Evolutionary conservation across 1,140 invertebrate genomes (phyloP).

Genomic region (Rhopalosiphum maidis): DNA sequence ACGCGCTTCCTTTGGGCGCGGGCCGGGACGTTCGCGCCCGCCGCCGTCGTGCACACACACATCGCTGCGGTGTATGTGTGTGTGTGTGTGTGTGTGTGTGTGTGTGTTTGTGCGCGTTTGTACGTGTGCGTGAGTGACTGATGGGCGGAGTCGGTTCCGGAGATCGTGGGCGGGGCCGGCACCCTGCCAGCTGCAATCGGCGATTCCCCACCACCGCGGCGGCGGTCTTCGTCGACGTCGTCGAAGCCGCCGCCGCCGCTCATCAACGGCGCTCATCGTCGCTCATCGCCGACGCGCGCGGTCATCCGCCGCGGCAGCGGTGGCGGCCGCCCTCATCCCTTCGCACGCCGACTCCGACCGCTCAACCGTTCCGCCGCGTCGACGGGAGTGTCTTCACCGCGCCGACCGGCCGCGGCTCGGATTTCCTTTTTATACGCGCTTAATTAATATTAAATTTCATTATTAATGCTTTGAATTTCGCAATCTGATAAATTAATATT

Average conservation of each 20-base stretch:
- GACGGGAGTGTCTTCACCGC: not conserved
- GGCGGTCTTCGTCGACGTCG: not conserved
- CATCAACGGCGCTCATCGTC: conserved; percentile 36
- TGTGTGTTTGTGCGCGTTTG: not conserved
- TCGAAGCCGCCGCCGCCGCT: not conserved
- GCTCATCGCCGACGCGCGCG: conserved; percentile 47
- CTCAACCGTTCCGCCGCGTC: not conserved
- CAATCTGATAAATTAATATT: not conserved
- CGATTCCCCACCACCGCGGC: conserved; percentile 25
- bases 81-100: not conserved
- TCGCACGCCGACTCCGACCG: not conserved
- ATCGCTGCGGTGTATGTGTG: not conserved
- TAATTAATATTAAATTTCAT: not conserved
- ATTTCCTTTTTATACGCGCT: not conserved
- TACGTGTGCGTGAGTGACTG: not conserved
- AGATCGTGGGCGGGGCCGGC: conserved; percentile 40
- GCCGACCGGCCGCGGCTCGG: not conserved
- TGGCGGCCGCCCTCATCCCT: not conserved
- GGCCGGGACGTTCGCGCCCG: not conserved
- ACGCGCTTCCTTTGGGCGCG: not conserved
- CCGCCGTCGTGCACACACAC: not conserved
- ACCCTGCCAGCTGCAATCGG: conserved; percentile 40
- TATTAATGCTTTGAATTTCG: not conserved
- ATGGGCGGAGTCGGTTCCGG: conserved; percentile 21
- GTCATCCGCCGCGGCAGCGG: conserved; percentile 32